Evolutionary conservation across 1,140 invertebrate genomes (phyloP).

Genomic region (Trissolcus basalis): DNA sequence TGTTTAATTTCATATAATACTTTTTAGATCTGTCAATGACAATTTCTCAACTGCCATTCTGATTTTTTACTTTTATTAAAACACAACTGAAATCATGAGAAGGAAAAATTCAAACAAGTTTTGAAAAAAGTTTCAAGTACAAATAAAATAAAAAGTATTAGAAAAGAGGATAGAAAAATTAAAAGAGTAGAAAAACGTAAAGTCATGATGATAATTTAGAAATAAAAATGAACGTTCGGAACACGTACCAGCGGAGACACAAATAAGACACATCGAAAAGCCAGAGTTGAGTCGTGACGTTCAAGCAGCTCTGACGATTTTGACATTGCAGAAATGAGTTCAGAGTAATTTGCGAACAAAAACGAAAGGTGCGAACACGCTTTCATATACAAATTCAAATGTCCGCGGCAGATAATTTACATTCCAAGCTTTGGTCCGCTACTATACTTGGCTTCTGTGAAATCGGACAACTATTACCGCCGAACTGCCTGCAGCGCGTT

Average conservation of each 20-base stretch:
- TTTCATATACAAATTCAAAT: constrained; percentile 55
- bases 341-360: constrained; percentile 26
- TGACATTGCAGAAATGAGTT: constrained; percentile 6
- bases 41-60: too few species aligned
- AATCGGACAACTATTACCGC: constrained; percentile 50
- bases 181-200: too few species aligned
- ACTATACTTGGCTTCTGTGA: constrained; percentile 24
- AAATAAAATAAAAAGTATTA: too few species aligned
- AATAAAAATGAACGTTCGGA: too few species aligned
- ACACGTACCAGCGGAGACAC: too few species aligned
- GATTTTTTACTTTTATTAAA: too few species aligned
- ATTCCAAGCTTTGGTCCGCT: constrained; percentile 22
- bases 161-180: too few species aligned
- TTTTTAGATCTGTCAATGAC: too few species aligned
- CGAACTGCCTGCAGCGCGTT: constrained; percentile 29
- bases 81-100: too few species aligned
- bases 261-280: not conserved
- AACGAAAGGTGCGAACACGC: constrained; percentile 46
- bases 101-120: too few species aligned
- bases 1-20: not conserved
- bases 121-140: too few species aligned
- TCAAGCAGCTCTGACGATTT: not conserved
- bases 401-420: constrained; percentile 30
- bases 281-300: not conserved
- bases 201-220: too few species aligned